Evolutionary conservation across 2,113 vertebrate genomes (phyloP).

Genomic region (Aegotheles bennettii): DNA sequence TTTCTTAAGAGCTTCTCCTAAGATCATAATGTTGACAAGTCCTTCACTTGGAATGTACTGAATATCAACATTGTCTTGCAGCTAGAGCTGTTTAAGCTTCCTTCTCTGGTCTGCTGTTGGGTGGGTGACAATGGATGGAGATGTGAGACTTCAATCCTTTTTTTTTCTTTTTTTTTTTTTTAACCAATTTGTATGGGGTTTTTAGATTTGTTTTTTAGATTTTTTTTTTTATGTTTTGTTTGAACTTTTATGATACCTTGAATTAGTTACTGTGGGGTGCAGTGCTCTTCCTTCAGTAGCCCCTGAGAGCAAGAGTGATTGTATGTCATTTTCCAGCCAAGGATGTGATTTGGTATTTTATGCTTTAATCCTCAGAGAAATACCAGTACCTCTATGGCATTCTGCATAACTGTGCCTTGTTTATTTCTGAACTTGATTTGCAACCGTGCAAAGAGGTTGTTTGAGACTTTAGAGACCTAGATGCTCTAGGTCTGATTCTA

Average conservation of each 20-base stretch:
- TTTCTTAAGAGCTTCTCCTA: background rate
- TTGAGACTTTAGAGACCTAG: background rate
- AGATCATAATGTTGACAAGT: background rate
- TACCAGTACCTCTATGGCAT: background rate
- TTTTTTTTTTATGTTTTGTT: background rate
- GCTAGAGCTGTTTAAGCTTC: background rate
- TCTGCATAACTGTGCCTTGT: background rate
- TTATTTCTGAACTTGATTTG: background rate
- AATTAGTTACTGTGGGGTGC: background rate
- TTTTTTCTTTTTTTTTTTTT: background rate
- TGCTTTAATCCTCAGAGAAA: background rate
- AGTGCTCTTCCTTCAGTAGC: background rate
- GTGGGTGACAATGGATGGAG: background rate
- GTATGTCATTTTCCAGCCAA: background rate
- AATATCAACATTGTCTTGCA: background rate
- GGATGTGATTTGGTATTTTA: background rate
- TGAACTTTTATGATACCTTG: background rate
- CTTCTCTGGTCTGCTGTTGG: background rate
- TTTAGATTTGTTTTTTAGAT: background rate
- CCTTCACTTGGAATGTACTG: background rate
- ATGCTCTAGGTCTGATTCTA: background rate
- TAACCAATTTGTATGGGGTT: background rate
- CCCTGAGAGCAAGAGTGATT: background rate
- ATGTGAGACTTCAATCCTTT: background rate
- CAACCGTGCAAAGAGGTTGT: background rate